Evolutionary conservation across 2,113 vertebrate species (phyloP).

Genomic region (Peromyscus californicus): DNA sequence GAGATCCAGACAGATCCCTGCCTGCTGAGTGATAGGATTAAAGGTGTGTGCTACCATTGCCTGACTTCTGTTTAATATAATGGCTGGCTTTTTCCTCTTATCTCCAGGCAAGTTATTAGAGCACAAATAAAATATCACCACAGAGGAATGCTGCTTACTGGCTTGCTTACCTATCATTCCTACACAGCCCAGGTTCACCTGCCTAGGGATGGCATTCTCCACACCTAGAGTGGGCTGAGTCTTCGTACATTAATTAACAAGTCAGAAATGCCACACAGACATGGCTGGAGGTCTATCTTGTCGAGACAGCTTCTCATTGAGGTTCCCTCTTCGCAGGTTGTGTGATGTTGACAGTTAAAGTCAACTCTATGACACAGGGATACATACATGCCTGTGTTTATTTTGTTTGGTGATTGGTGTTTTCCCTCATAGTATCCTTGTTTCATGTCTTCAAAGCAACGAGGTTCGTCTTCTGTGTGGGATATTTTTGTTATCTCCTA

Average conservation of each 20-base stretch:
- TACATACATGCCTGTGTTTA: background rate
- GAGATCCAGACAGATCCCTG: too few species aligned
- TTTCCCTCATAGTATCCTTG: constrained; percentile 23
- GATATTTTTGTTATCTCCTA: background rate
- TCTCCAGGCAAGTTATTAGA: too few species aligned
- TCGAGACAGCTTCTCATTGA: background rate
- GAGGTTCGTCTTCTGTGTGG: background rate
- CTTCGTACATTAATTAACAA: background rate
- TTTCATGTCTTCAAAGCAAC: constrained; percentile 10
- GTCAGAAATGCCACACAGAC: background rate
- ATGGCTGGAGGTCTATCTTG: background rate
- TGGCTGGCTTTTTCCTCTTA: too few species aligned
- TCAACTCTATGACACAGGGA: background rate
- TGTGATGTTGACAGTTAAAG: background rate
- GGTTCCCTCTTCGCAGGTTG: background rate
- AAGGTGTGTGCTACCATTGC: too few species aligned
- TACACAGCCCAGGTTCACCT: background rate
- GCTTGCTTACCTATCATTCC: background rate
- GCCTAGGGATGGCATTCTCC: background rate
- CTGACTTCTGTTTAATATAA: too few species aligned
- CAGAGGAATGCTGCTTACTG: background rate
- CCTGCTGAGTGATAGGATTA: too few species aligned
- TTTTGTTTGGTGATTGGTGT: background rate
- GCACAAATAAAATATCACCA: too few species aligned
- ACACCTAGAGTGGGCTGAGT: background rate